Conservation (phyloP, 2,113 vertebrate species). For the Callipepla squamata region DNA sequence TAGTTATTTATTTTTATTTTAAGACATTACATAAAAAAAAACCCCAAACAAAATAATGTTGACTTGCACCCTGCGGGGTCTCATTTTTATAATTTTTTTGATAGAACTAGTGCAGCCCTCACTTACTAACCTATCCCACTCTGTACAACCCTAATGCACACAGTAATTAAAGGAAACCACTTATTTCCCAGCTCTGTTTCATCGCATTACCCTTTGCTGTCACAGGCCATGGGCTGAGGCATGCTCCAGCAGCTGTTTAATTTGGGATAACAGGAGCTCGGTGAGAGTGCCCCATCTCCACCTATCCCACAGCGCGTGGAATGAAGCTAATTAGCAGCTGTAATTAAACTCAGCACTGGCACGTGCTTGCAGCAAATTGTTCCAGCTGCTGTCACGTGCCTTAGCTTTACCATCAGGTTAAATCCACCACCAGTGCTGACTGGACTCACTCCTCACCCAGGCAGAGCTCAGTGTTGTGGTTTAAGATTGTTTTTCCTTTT, state of each 20-base stretch:
- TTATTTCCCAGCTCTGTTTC: background rate
- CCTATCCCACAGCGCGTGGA: background rate
- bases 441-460: background rate
- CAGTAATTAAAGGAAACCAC: background rate
- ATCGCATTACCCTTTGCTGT: background rate
- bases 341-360: background rate
- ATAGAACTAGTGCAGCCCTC: background rate
- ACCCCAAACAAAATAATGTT: background rate
- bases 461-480: background rate
- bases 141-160: accelerated
- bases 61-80: background rate
- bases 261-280: background rate
- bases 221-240: background rate
- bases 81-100: background rate
- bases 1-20: background rate
- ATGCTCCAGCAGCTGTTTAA: background rate
- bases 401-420: accelerated
- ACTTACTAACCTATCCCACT: background rate
- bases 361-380: background rate
- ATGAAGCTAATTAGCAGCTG: background rate
- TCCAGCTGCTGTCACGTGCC: background rate
- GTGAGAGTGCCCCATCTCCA: background rate
- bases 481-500: background rate
- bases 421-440: background rate
- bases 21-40: background rate